Evolutionary conservation across 2,888 invertebrate species (phyloP), one percentile per base, ranked within the genome.

Genomic region (Arrhopalites spinosus): DNA sequence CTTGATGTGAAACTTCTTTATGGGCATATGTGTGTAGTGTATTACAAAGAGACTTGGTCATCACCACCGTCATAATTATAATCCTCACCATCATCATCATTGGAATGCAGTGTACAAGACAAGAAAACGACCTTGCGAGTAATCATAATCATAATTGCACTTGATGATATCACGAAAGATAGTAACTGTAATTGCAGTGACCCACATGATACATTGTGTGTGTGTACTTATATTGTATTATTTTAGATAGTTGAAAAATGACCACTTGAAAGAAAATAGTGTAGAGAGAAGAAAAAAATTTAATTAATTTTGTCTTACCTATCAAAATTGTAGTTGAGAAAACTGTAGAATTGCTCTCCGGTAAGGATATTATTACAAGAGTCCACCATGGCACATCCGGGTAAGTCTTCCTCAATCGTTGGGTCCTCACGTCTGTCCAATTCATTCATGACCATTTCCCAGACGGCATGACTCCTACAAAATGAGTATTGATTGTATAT

Each of bases 361-460:
- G 91, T 92, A 72, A 95, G 88, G 83, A 95, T 95, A 86, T 95
- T 96, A 61, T 82, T 87, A 88, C 96, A 96, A 20, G 95, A 95
- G 87, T 96, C 95, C 7, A 95, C 95, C 95, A 95, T 95, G 77
- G 94, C 95, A 84, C 95, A 95, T 30, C 94, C 95, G 3, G 95
- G 93, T 64, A 95, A 87, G 84, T 93, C 92, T 85, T 95, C 95
- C 85, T 95, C 95, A 84, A 93, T 94, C 83, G 87, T 90, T 0
- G 95, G 95, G 85, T 95, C 95, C 86, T 96, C 95, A 82, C 95
- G 90, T 81, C 95, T 91, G 87, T 95, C 95, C 81, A 95, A 87
- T 86, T 96, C 95, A 86, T 96, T 96, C 91, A 96, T 92, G 50
- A 95, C 95, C 94, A 96, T 95, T 86, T 96, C 95, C 95, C 95